Evolutionary conservation across 2,888 invertebrate genomes (phyloP), one percentile per base, ranked within the genome.

Genomic region (Philereme vetulata): DNA sequence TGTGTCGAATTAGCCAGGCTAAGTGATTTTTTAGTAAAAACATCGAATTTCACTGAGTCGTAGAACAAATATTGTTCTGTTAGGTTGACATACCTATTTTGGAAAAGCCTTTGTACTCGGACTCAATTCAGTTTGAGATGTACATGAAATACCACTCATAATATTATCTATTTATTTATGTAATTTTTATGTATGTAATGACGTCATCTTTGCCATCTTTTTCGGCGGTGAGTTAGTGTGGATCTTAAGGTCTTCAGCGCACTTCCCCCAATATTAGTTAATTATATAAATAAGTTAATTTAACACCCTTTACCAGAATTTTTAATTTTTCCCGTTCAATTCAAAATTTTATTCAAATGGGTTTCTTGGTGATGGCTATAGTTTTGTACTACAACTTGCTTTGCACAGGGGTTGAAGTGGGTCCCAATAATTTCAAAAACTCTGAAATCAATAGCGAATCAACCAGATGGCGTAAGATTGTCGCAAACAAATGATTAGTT

Each of bases 181-280:
- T 65, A 53, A 66, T 71, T 60, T 60, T 52, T 68, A 66, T 69
- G 38, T 68, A 62, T 40, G 51, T 64, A 59, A 50, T 64, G 62
- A 62, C 60, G 63, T 70, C 50, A 60, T 42, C 36, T 21, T 51
- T 53, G 61, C 65, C 60, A 66, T 69, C 61, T 64, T 76, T 76
- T 80, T 75, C 56, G 50, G 76, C 80, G 82, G 84, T 84, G 81
- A 85, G 86, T 84, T 88, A 87, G 87, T 86, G 86, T 86, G 86
- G 83, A 68, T 55, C 32, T 44, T 10, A 49, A 47, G 7, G 60
- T 67, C 56, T 61, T 42, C 48, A 53, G 71, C 75, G 80, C 66
- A 66, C 65, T 63, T 66, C 58, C 62, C 62, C 33, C 35, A 11
- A 32, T 38, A 6, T 32, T 60, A 47, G 60, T 57, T 55, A 60